A percentile compares a stretch with the other conserved stretches of the same genome.
These are phyloP conservation scores for Drosophila macrothrix DNA, from an alignment of 2,888 invertebrate genomes.

Conservation along the genomic window DNA sequence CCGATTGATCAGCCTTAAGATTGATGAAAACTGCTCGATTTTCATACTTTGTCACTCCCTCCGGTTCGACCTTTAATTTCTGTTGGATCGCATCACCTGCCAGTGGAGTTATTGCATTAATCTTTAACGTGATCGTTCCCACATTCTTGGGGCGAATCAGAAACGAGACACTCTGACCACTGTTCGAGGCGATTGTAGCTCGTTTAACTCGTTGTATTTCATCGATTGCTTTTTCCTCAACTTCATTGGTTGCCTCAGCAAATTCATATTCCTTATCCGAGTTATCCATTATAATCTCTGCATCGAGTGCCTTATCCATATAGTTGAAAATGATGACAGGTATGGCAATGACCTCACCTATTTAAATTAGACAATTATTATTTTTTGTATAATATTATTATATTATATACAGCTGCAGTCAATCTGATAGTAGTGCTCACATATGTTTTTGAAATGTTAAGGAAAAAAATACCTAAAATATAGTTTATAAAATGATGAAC, in stretches of 20 bases:
- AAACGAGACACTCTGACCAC: slow-evolving; percentile 93
- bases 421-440: background rate
- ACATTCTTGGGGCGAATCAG: slow-evolving; percentile 91
- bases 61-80: slow-evolving; percentile 91
- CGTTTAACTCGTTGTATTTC: slow-evolving; percentile 80
- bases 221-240: slow-evolving; percentile 88
- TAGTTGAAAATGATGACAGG: slow-evolving; percentile 96
- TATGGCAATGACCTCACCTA: slow-evolving; percentile 95
- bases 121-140: slow-evolving; percentile 90
- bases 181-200: slow-evolving; percentile 89
- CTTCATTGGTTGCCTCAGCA: slow-evolving; percentile 91
- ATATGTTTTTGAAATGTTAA: too few species aligned
- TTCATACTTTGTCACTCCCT: slow-evolving; percentile 91
- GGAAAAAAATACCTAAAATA: background rate
- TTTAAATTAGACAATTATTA: background rate
- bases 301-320: slow-evolving; percentile 90
- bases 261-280: slow-evolving; percentile 92
- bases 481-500: too few species aligned
- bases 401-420: background rate
- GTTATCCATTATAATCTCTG: slow-evolving; percentile 94
- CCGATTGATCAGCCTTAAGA: slow-evolving; percentile 86
- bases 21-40: slow-evolving; percentile 91
- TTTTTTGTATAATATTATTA: background rate
- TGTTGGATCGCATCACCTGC: slow-evolving; percentile 93
- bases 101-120: slow-evolving; percentile 90